A percentile compares a stretch with the other conserved stretches of the same genome.
These are phyloP conservation scores for Smittia sp. DNA, from an alignment of 2,888 invertebrate species.

Conservation along the genomic window DNA sequence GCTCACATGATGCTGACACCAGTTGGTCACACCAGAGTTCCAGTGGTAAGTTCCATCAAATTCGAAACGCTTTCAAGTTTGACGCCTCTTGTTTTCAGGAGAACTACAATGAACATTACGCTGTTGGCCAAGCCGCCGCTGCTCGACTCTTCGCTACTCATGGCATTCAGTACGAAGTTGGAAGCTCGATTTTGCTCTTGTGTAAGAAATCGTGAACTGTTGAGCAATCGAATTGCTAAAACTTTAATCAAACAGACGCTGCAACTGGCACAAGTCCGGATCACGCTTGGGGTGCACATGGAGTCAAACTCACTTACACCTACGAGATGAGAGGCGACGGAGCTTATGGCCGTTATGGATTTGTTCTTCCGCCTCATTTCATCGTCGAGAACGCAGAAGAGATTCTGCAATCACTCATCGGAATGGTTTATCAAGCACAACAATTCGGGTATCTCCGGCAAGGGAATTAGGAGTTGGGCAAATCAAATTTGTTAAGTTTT, in stretches of 20 bases:
- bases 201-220: not conserved
- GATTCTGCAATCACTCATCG: not conserved
- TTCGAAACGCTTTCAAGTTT: not conserved
- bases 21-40: slow-evolving; percentile 55
- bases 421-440: not conserved
- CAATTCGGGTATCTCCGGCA: not conserved
- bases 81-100: not conserved
- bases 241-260: not conserved
- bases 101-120: not conserved
- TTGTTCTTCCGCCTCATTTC: not conserved
- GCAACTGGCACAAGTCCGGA: not conserved
- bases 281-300: not conserved
- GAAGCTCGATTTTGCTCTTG: not conserved
- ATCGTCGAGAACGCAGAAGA: not conserved
- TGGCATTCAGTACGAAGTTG: not conserved
- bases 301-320: not conserved
- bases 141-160: not conserved
- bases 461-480: too few relatives aligned
- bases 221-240: not conserved
- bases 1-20: slow-evolving; percentile 63
- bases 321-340: not conserved
- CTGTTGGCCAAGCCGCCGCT: not conserved
- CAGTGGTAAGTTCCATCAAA: not conserved
- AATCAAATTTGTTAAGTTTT: too few relatives aligned
- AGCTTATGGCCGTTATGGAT: not conserved